Evolutionary conservation across 2,113 vertebrate genomes (phyloP), one percentile per base, ranked within the genome.

Genomic region (Xyrauchen texanus): DNA sequence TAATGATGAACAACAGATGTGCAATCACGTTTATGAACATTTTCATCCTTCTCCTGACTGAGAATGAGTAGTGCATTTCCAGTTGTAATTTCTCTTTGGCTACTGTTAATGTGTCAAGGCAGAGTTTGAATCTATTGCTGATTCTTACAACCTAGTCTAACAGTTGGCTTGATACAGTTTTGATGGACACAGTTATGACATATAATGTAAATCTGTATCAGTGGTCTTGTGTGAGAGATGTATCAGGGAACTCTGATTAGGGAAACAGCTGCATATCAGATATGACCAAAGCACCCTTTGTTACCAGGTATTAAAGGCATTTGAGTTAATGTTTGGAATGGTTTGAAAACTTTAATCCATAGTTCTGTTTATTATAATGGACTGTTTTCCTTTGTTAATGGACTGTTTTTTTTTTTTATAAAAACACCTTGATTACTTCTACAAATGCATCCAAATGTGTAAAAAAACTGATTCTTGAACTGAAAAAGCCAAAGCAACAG

Each of bases 161-260:
- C 34, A 45, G 42, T 44, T 46, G 60, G 21, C 21, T 34, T 34
- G 5, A 21, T 68, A 78, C 60, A 51, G 52, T 62, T 79, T 87
- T 91, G 89, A 92, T 90, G 88, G 86, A 75, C 67, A 80, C 82
- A 88, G 21, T 34, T 34, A 34, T 34, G 21, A 34, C 21, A 34
- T 34, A 87, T 90, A 89, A 90, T 83, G 85, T 81, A 87, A 87
- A 82, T 78, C 21, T 68, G 21, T n/a, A 82, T 51, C 81, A 83
- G 76, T 72, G 77, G 80, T 81, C 70, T 68, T 76, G 81, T 65
- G 66, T 81, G 47, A 5, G 1, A 67, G 44, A 62, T 51, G 8
- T n/a, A 34, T 12, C 4, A 70, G 47, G 6, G 6, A 15, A 58
- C 7, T 58, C n/a, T 6, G 5, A 52, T 52, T 44, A 51, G 16